Conservation (phyloP, 2,113 vertebrate genomes). For the Prunella fulvescens region DNA sequence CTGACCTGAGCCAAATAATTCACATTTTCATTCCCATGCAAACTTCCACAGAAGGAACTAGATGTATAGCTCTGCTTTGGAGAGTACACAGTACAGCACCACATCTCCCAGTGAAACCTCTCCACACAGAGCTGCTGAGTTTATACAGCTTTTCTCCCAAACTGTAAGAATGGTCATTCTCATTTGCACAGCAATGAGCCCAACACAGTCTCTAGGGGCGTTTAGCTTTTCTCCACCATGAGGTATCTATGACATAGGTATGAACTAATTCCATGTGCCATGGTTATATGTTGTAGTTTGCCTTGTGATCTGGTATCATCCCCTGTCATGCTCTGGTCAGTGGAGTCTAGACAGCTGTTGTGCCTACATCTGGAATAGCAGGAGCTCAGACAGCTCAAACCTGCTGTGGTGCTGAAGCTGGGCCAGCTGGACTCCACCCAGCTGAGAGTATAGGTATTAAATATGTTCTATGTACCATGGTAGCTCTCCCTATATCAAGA, state of each 20-base stretch:
- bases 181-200: background rate
- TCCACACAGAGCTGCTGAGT: background rate
- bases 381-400: background rate
- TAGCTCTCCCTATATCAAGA: background rate
- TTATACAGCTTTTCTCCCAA: background rate
- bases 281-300: background rate
- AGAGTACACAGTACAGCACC: background rate
- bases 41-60: background rate
- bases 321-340: background rate
- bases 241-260: background rate
- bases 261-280: background rate
- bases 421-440: background rate
- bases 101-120: background rate
- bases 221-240: background rate
- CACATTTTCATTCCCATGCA: constrained; percentile 13
- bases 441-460: background rate
- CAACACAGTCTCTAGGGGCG: background rate
- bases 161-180: background rate
- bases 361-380: background rate
- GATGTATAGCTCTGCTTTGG: background rate
- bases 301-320: background rate
- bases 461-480: background rate
- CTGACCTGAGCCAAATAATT: constrained; percentile 13
- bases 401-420: background rate
- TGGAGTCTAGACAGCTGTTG: background rate